Evolutionary conservation across 2,888 invertebrate species (phyloP).

Genomic region (Hemistola chrysoprasaria): DNA sequence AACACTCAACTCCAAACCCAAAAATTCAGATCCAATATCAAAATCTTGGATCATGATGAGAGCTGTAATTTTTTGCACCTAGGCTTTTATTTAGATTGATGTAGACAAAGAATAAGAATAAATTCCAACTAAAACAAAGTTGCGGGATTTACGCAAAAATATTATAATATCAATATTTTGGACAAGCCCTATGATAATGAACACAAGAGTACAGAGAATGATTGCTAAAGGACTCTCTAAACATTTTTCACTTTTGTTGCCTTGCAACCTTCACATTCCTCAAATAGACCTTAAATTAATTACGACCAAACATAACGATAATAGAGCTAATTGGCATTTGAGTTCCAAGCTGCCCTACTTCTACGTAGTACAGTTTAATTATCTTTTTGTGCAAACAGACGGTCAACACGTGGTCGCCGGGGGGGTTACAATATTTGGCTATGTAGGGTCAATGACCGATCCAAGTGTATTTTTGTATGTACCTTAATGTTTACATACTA

Average conservation of each 20-base stretch:
- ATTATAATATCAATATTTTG: too few relatives aligned
- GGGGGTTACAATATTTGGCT: conserved; percentile 54
- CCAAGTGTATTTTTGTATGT: conserved; percentile 52
- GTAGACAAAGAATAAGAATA: too few relatives aligned
- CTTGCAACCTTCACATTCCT: not conserved
- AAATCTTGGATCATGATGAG: too few relatives aligned
- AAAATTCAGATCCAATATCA: too few relatives aligned
- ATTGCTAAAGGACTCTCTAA: too few relatives aligned
- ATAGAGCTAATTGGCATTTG: conserved; percentile 14
- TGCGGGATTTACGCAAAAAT: too few relatives aligned
- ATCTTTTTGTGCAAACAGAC: conserved; percentile 45
- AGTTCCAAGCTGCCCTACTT: conserved; percentile 19
- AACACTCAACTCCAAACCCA: too few relatives aligned
- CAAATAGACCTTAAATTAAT: conserved; percentile 5
- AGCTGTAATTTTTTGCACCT: too few relatives aligned
- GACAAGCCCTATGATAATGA: too few relatives aligned
- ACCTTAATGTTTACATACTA: conserved; percentile 1
- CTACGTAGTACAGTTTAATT: conserved; percentile 23
- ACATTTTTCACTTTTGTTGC: not conserved
- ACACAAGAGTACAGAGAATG: too few relatives aligned
- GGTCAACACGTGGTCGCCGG: conserved; percentile 46
- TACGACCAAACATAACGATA: conserved; percentile 9
- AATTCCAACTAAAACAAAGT: too few relatives aligned
- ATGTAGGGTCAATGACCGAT: conserved; percentile 53
- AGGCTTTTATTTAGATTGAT: too few relatives aligned